Evolutionary conservation across 2,797 vertebrate species (phyloP), one percentile per base, ranked within the genome.

Genomic region (Hirundo rustica): DNA sequence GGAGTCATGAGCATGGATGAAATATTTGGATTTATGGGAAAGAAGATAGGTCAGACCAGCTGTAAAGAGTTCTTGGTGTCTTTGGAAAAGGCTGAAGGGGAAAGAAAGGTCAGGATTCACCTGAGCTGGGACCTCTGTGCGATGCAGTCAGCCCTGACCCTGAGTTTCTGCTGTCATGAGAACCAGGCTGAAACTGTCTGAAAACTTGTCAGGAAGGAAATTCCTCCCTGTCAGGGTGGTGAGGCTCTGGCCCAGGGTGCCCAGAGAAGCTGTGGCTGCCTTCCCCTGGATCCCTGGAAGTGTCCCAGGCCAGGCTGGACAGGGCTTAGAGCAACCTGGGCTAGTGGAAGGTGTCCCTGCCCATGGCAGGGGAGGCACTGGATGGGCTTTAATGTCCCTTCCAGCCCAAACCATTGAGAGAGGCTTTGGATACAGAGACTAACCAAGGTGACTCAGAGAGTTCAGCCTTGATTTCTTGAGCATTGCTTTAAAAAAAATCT

Each of bases 191-290:
- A 38, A 38, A 38, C 44, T 64, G 27, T 9, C 77, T 57, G 58
- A 65, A 75, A 65, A 53, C 42, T 13, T 29, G 2, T 34, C 38
- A 40, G 51, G 51, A 58, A 47, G 21, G 21, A 72, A 72, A 53
- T 36, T 38, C 7, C 6, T 32, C 7, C 10, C 51, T 65, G 18
- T 2, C 1, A 72, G n/a, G 17, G 7, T 71, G 51, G 2, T 0
- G 0, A 53, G 51, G 25, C 51, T 7, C 38, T 83, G 65, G 25
- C 17, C 22, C 45, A 77, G 25, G 23, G 0, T 83, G 58, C 21
- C 17, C 38, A 40, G 4, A 34, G 51, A 1, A 77, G 25, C 72
- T 83, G 7, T 77, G 79, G 21, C 38, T 83, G n/a, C 38, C 36
- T 38, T 38, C 36, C 25, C 58, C 14, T 54, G 47, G 7, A 70